Conservation (phyloP, 2,113 vertebrate species). For the Scopus umbretta region DNA sequence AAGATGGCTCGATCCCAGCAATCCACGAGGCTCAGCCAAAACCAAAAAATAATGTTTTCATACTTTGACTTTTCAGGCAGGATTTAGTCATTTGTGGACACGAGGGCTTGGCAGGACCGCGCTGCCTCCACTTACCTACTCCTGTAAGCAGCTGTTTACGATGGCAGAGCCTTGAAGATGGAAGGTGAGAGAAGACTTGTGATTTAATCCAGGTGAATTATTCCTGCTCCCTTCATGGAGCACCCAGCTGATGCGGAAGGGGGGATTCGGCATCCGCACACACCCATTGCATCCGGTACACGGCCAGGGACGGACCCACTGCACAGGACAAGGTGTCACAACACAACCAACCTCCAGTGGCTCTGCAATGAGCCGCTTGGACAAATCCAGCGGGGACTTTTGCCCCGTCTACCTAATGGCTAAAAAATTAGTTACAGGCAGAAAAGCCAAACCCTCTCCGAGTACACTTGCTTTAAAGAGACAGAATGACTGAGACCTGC, state of each 20-base stretch:
- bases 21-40: constrained; percentile 5
- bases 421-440: not conserved
- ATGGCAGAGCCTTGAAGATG: not conserved
- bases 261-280: not conserved
- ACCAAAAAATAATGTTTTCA: constrained; percentile 49
- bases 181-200: not conserved
- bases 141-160: not conserved
- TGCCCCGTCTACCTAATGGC: not conserved
- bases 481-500: not conserved
- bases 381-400: not conserved
- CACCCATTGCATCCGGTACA: accelerated
- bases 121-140: not conserved
- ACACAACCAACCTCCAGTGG: not conserved
- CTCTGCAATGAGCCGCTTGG: not conserved
- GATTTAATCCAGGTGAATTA: not conserved
- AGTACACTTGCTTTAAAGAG: not conserved
- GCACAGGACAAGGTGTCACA: not conserved
- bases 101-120: not conserved
- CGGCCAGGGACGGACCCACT: accelerated
- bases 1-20: not conserved
- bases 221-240: accelerated
- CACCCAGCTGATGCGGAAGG: not conserved
- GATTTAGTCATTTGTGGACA: constrained; percentile 57
- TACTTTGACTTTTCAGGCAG: constrained; percentile 42
- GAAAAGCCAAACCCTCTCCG: not conserved